Evolutionary conservation across 1,140 invertebrate genomes (phyloP), one percentile per base, ranked within the genome.

Genomic region (Drosophila arizonae): DNA sequence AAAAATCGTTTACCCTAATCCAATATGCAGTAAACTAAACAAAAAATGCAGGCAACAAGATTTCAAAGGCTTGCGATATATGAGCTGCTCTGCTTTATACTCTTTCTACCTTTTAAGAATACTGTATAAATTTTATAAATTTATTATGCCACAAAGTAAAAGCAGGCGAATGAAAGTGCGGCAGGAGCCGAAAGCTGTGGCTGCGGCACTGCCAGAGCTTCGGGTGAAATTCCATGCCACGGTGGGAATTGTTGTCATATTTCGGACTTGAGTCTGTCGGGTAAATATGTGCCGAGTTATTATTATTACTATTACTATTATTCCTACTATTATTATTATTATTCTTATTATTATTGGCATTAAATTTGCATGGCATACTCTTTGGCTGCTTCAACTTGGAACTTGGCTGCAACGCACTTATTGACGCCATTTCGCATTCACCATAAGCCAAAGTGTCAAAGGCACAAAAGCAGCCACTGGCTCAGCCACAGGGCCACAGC

Each of bases 351-450:
- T 2, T 24, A 24, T 24, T 17, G 24, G 54, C 15, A 58, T 51
- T 65, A 52, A 52, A 79, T 87, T 87, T 86, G 78, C 79, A 79
- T 87, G 52, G 62, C 65, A 67, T 52, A 73, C 61, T 78, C 69
- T 78, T 57, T 4, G 43, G 72, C 50, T 39, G 39, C 33, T 24
- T 57, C 48, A 36, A 52, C 15, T 45, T 52, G 56, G 43, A 41
- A 51, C 15, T 45, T 46, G 56, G 50, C 33, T 73, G 48, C 50
- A 60, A 55, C 57, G 36, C 62, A 58, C 56, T 57, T 43, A 66
- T 71, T 66, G 69, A 30, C 30, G 36, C 13, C 65, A 45, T 62
- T 74, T 74, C 51, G 50, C 45, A 66, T 33, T 52, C 21, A 30
- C 24, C 50, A 43, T 72, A 72, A 72, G 41, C 56, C 50, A 33